Evolutionary conservation across 2,113 vertebrate genomes (phyloP).

Genomic region (Cebus imitator): DNA sequence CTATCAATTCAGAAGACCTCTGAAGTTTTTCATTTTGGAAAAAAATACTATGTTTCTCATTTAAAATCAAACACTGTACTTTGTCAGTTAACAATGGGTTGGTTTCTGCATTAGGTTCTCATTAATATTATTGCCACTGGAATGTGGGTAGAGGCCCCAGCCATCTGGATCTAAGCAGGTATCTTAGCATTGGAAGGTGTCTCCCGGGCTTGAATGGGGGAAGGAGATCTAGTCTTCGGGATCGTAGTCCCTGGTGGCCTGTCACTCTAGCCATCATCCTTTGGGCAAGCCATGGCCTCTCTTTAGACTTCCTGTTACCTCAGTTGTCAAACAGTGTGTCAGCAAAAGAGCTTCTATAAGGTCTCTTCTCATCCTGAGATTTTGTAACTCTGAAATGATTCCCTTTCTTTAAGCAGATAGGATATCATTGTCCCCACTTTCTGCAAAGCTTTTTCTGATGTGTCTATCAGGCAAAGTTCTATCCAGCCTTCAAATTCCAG

Average conservation of each 20-base stretch:
- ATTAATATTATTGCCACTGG: conserved; percentile 50
- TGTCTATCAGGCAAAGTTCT: background rate
- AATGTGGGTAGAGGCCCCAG: background rate
- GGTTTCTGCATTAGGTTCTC: conserved; percentile 37
- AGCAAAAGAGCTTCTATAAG: background rate
- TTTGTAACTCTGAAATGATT: background rate
- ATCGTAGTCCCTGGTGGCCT: background rate
- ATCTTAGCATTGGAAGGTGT: background rate
- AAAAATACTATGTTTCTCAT: conserved; percentile 17
- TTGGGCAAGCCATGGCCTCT: background rate
- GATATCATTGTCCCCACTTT: background rate
- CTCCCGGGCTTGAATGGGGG: background rate
- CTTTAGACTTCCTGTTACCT: background rate
- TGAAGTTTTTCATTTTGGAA: background rate
- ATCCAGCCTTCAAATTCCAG: background rate
- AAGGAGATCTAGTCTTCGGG: background rate
- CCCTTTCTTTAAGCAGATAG: background rate
- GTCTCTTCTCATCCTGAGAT: background rate
- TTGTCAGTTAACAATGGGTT: conserved; percentile 43
- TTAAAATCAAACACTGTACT: conserved; percentile 57
- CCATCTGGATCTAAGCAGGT: background rate
- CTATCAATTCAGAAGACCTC: conserved; percentile 38
- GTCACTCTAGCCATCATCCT: background rate
- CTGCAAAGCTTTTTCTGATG: background rate
- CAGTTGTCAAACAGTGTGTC: background rate